phyloP scores from a whole-genome alignment of 2,113 vertebrate genomes.

The Phrynosoma blainvillii region DNA sequence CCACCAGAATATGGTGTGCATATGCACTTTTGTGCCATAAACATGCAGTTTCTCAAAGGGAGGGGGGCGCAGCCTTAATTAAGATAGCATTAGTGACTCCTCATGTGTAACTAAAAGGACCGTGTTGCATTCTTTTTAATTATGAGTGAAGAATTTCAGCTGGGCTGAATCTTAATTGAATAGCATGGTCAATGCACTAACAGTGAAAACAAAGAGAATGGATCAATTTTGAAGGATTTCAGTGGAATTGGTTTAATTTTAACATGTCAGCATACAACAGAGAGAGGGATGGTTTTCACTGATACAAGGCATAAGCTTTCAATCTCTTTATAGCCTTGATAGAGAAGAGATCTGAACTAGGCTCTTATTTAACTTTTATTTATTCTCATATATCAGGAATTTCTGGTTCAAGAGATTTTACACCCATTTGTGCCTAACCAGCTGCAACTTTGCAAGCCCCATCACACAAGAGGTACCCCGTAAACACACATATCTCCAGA shows the following conservation, averaged over 20 bases:
- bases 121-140: constrained; percentile 38
- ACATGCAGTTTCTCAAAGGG: neutral
- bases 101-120: neutral
- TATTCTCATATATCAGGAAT: neutral
- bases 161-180: neutral
- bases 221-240: neutral
- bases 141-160: neutral
- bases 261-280: neutral
- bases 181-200: neutral
- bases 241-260: neutral
- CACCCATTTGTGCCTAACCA: neutral
- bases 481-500: no score
- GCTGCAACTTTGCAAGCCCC: neutral
- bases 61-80: constrained; percentile 27
- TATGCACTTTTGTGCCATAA: neutral
- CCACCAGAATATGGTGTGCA: neutral
- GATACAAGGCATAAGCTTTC: neutral
- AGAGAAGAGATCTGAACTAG: neutral
- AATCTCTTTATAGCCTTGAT: neutral
- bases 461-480: no score
- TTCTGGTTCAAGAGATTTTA: neutral
- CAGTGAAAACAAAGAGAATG: neutral
- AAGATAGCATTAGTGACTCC: neutral
- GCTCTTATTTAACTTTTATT: neutral
- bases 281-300: neutral